Evolutionary conservation across 2,888 invertebrate genomes (phyloP).

Genomic region (Aphodius granarius): DNA sequence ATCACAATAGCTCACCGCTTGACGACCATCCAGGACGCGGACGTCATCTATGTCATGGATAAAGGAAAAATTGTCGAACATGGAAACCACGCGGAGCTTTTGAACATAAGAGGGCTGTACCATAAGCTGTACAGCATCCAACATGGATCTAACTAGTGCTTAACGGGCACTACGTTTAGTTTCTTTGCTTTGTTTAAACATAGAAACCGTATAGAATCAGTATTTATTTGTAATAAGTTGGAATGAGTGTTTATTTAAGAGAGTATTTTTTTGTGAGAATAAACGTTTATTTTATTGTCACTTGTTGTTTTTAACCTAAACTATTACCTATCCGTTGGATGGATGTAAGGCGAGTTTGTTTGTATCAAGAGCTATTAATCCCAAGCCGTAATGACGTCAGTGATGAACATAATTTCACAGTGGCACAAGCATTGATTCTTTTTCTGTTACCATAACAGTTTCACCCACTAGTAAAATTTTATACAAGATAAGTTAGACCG

Average conservation of each 20-base stretch:
- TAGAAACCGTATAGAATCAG: not conserved
- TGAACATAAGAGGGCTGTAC: conserved; percentile 65
- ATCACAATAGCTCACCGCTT: conserved; percentile 86
- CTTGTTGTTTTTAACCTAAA: not conserved
- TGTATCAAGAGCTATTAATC: not conserved
- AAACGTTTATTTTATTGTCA: not conserved
- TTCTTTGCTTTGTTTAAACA: not conserved
- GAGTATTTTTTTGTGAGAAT: not conserved
- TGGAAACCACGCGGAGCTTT: conserved; percentile 70
- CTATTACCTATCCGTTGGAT: not conserved
- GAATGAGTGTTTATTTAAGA: not conserved
- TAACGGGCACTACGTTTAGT: not conserved
- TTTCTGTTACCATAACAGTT: not conserved
- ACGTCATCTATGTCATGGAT: conserved; percentile 72
- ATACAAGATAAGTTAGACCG: too few species aligned
- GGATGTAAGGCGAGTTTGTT: not conserved
- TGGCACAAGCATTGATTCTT: not conserved
- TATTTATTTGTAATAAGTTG: not conserved
- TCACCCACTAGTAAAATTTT: not conserved
- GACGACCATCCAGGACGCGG: conserved; percentile 81
- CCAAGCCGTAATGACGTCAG: not conserved
- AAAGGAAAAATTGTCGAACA: conserved; percentile 69
- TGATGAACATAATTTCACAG: not conserved
- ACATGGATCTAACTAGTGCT: conserved; percentile 13
- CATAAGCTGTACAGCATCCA: conserved; percentile 59